Base-by-base conservation (phyloP, 2,797 vertebrate genomes). In the Coregonus sp. region DNA sequence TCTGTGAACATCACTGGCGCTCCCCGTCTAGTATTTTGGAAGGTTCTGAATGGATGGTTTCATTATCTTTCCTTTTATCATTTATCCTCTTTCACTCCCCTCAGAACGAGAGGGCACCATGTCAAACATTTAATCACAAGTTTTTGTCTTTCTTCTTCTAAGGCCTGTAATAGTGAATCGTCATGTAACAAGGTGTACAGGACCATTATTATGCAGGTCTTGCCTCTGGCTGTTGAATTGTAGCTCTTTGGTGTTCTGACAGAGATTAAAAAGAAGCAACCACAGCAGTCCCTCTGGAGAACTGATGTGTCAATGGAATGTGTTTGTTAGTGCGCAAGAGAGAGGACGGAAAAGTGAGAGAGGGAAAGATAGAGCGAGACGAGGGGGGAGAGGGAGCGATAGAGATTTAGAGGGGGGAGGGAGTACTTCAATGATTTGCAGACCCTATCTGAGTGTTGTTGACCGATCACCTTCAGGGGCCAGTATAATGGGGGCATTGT, bases 151-250 rank as follows among this genome's bases (percentile, higher is more conserved):
- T 33, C 61, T 82, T 81, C 37, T 11, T 33, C 20, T 18, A 12
- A 56, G 51, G 51, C 71, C 50, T 33, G 77, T 70, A 35, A 29
- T 63, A 70, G 35, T 71, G 40, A 73, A 1, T 20, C 69, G 33
- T 18, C 51, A 40, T 75, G 59, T 18, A 14, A 15, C 50, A 7
- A 50, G 35, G 20, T 51, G 73, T 29, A 33, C 74, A 71, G 73
- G 50, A 79, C 76, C 9, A 31, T 80, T 63, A 70, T 77, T 76
- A 77, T 35, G 1, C 71, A 14, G 35, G 40, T 70, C 67, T 68
- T 50, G 47, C 37, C 29, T 65, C 20, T 69, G 35, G 18, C 37
- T 37, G 33, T n/a, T 67, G 9, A 52, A 16, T 31, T 29, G 37
- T 51, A 5, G n/a, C 51, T 56, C 5, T 59, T 33, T 73, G 59